Conservation (phyloP, 2,113 vertebrate genomes). For the Thunnus maccoyii region DNA sequence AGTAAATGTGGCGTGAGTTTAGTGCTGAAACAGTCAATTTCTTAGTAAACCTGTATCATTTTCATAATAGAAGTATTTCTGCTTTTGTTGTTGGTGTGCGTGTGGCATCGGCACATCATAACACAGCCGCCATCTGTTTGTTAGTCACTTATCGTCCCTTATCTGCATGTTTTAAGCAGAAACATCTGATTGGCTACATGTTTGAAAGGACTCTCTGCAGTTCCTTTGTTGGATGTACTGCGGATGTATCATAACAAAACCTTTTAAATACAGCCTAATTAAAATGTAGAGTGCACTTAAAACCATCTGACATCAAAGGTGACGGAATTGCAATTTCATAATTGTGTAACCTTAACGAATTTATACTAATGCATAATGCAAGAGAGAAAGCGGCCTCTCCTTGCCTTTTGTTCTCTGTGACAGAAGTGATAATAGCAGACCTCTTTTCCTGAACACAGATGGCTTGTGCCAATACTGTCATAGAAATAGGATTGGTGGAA, state of each 20-base stretch:
- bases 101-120: not conserved
- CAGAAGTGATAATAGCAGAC: constrained; percentile 57
- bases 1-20: not conserved
- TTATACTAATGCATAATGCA: constrained; percentile 62
- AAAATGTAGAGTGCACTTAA: constrained; percentile 62
- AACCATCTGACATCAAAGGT: constrained; percentile 68
- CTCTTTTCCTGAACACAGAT: constrained; percentile 60
- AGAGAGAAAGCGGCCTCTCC: constrained; percentile 19
- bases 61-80: not conserved
- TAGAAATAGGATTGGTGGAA: constrained; percentile 43
- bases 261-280: constrained; percentile 58
- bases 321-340: constrained; percentile 26
- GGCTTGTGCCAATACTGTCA: constrained; percentile 12
- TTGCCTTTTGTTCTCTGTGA: constrained; percentile 57
- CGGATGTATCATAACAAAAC: constrained; percentile 49
- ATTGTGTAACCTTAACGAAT: constrained; percentile 47
- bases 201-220: constrained; percentile 39
- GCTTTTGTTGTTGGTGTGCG: not conserved
- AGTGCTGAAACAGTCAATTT: not conserved
- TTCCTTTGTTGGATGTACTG: constrained; percentile 2
- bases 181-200: constrained; percentile 27
- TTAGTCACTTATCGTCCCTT: constrained; percentile 1
- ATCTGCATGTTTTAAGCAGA: constrained; percentile 51
- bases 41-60: not conserved
- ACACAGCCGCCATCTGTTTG: constrained; percentile 18